Conservation (phyloP, 2,888 invertebrate species). For the Epistrophella euchroma region DNA sequence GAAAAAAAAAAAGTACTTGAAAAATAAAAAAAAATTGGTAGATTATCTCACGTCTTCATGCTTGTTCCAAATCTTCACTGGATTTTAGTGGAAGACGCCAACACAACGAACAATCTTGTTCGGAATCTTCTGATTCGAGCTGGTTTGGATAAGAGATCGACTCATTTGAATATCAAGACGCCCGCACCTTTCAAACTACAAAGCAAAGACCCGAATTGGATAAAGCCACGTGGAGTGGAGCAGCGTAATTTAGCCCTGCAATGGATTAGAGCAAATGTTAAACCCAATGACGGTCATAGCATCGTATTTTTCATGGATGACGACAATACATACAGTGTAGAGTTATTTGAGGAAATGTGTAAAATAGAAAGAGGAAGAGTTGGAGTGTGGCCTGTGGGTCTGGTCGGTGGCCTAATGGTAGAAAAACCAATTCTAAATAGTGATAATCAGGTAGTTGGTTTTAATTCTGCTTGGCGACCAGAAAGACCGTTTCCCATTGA, state of each 20-base stretch:
- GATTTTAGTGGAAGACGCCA: slow-evolving; percentile 96
- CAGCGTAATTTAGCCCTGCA: slow-evolving; percentile 94
- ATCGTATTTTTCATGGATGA: slow-evolving; percentile 98
- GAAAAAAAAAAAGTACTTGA: too few species aligned
- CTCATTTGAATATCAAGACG: slow-evolving; percentile 88
- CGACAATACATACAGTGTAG: slow-evolving; percentile 96
- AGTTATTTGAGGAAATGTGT: slow-evolving; percentile 95
- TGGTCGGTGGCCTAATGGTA: slow-evolving; percentile 97
- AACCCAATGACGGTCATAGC: slow-evolving; percentile 83
- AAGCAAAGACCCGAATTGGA: slow-evolving; percentile 88
- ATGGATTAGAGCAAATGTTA: slow-evolving; percentile 86
- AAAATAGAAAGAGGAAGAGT: slow-evolving; percentile 89
- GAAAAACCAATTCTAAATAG: slow-evolving; percentile 93
- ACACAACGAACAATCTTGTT: slow-evolving; percentile 86
- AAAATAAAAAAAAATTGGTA: too few species aligned
- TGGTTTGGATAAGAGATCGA: slow-evolving; percentile 84
- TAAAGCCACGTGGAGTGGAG: slow-evolving; percentile 93
- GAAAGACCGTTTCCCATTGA: slow-evolving; percentile 97
- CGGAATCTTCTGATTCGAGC: slow-evolving; percentile 87
- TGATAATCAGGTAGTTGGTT: slow-evolving; percentile 85
- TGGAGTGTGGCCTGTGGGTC: slow-evolving; percentile 97
- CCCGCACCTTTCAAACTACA: slow-evolving; percentile 89
- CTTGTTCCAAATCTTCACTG: slow-evolving; percentile 95
- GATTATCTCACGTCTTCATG: slow-evolving; percentile 94
- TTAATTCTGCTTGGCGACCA: slow-evolving; percentile 93